Base-by-base conservation (phyloP, 1,140 invertebrate genomes). In the Venustaconcha ellipsiformis region DNA sequence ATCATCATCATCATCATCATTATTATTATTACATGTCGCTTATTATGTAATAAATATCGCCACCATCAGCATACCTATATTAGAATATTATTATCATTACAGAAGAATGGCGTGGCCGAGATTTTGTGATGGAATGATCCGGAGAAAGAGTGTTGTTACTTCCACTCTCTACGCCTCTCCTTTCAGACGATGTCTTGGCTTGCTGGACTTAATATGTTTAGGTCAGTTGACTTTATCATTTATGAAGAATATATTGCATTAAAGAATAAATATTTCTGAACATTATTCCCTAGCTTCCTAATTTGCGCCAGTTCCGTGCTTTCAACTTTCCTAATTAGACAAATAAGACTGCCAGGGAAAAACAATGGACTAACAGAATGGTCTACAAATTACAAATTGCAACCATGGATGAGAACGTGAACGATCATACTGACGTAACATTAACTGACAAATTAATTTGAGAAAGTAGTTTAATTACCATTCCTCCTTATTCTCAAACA, bases 131-230 rank as follows among this genome's bases (percentile, higher is more conserved):
- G 78, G 74, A 20, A 59, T 85, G 8, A 71, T 70, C 18, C 72
- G 87, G 48, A 79, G 76, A 20, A 86, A 87, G 70, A 75, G 76
- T 15, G 78, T 86, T 70, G 80, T 82, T 59, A 73, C 76, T 14
- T 78, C 78, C 23, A 83, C 72, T 17, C 57, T 87, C 14, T 73
- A 86, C 23, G 77, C 82, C 18, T 82, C 83, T 6, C 73, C 80
- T 59, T 78, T 86, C 23, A 79, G 78, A 57, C 74, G 85, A 67
- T 80, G 78, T 72, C 80, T 86, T 13, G 83, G 78, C n/a, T 71
- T 84, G 4, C 59, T 87, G 4, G 86, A 86, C n/a, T 76, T 86
- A 6, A 70, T 86, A 20, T 83, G 81, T 11, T 72, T 87, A 62
- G 86, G 86, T 87, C 78, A 81, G 84, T 75, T 56, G 13, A 60